Base-by-base conservation (phyloP, 1,140 invertebrate species). In the Scaptomyza hsui region DNA sequence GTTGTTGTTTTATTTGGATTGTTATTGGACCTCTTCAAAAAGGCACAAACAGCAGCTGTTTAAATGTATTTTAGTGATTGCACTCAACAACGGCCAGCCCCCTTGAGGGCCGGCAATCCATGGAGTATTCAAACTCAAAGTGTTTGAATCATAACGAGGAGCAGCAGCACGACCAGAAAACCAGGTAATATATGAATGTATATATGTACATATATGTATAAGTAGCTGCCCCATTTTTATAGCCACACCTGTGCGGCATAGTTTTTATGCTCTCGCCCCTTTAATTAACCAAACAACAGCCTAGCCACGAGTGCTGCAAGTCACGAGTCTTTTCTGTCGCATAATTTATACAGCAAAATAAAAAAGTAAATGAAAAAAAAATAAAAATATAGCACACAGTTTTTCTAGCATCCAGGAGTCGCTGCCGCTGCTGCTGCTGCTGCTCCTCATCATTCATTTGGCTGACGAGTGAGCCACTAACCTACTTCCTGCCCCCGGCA, bases 31-130 rank as follows among this genome's bases (percentile, higher is more conserved):
- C 51, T 42, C 32, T 21, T 42, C 59, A 37, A n/a, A 37, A 37
- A n/a, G 53, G 57, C 45, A 60, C 44, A 56, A 53, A 42, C 60
- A 67, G 79, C 89, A 90, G 77, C 89, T 83, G 89, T 72, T 91
- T 91, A 91, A 91, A 91, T 91, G 90, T 90, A 89, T 91, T 90
- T 90, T 89, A 80, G 83, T 86, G 78, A 70, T 70, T 69, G 76
- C 73, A 59, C 51, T 41, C 73, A 80, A 76, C 63, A 82, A 75
- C 72, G 77, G 90, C 90, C 90, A 89, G 90, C 90, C 90, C 90
- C 90, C 77, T 75, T 78, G 90, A 91, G 90, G 90, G 90, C 89
- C 89, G 90, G 90, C 90, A 82, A 90, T 79, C 71, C 90, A 91
- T 91, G 90, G 90, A 91, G 90, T 91, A 88, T 91, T 91, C 90